A percentile compares a stretch with the other conserved stretches of the same genome.
These are phyloP conservation scores for Argentina silus DNA, from an alignment of 2,797 vertebrate species.

Conservation along the genomic window DNA sequence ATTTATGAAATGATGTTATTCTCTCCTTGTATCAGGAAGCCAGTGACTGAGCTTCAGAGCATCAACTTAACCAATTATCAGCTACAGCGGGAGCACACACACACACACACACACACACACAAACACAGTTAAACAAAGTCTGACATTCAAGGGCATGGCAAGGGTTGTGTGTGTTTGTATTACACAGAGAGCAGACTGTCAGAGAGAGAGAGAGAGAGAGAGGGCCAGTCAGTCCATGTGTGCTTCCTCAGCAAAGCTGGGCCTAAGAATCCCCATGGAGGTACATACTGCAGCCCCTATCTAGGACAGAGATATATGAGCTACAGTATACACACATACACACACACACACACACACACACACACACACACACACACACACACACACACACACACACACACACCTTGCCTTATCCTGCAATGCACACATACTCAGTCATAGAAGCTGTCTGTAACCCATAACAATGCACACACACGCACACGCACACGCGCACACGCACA, in stretches of 20 bases:
- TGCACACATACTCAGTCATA: too few relatives aligned
- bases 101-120: background rate
- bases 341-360: conserved; percentile 22
- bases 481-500: too few relatives aligned
- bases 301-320: conserved; percentile 68
- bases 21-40: conserved; percentile 15
- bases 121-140: conserved; percentile 5
- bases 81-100: conserved; percentile 36
- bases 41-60: conserved; percentile 33
- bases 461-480: too few relatives aligned
- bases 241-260: conserved; percentile 71
- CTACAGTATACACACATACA: conserved; percentile 30
- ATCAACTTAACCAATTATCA: conserved; percentile 56
- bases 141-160: conserved; percentile 31
- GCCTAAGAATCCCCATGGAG: conserved; percentile 63
- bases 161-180: conserved; percentile 12
- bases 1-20: conserved; percentile 44
- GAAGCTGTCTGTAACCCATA: too few relatives aligned
- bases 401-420: background rate
- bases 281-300: conserved; percentile 46
- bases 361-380: conserved; percentile 15
- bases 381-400: background rate
- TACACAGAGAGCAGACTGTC: conserved; percentile 20
- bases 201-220: conserved; percentile 38
- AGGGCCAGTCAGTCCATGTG: conserved; percentile 45